Percentiles rank a stretch among this genome's conserved stretches.
Conservation (phyloP, 30 jellyfish, hydroid and myxozoan genomes). For the Pseudorhiza aurosa region DNA sequence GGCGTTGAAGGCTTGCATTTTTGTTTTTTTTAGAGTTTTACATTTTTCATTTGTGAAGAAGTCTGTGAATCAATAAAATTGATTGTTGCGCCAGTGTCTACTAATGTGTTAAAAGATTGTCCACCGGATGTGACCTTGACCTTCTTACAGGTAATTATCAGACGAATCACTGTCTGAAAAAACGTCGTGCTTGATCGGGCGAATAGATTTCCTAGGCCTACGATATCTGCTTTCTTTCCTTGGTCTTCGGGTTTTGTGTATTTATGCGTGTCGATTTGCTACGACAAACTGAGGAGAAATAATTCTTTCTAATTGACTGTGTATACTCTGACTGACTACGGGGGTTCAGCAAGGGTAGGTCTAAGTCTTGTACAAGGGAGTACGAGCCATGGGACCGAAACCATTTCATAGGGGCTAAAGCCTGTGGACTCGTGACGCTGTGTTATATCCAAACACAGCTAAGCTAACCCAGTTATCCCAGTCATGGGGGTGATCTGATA, state of each 20-base stretch:
- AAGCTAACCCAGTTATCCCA: conserved; percentile 22
- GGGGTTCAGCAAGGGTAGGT: conserved; percentile 35
- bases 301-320: conserved; percentile 31
- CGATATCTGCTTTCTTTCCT: too few relatives aligned
- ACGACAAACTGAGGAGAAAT: too few relatives aligned
- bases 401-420: conserved; percentile 46
- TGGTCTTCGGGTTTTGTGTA: too few relatives aligned
- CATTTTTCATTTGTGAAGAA: neutral
- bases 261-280: too few relatives aligned
- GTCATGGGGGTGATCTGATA: conserved; percentile 2
- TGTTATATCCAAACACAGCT: conserved; percentile 44
- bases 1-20: too few relatives aligned
- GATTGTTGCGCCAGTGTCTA: conserved; percentile 45
- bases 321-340: conserved; percentile 37
- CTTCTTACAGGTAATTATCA: too few relatives aligned
- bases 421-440: conserved; percentile 53
- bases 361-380: conserved; percentile 51
- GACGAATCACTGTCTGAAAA: too few relatives aligned
- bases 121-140: too few relatives aligned
- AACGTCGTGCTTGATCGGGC: too few relatives aligned
- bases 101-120: too few relatives aligned
- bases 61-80: conserved; percentile 26
- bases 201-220: too few relatives aligned
- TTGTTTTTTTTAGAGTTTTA: too few relatives aligned
- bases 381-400: conserved; percentile 51